Conservation (phyloP, 2,797 vertebrate species). For the Harpagifer antarcticus region DNA sequence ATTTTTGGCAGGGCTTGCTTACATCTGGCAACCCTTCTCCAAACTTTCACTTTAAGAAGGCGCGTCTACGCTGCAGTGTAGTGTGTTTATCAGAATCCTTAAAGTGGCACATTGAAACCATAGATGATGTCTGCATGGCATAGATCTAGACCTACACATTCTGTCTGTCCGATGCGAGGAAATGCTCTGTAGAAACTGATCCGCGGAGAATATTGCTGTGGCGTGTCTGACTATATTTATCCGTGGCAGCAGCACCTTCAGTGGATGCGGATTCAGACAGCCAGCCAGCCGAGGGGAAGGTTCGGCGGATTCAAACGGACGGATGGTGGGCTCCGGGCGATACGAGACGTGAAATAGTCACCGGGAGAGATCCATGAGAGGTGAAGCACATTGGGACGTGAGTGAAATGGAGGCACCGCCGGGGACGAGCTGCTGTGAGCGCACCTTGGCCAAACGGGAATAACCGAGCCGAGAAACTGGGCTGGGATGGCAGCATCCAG, state of each 20-base stretch:
- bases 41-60: constrained; percentile 89
- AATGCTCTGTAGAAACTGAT: constrained; percentile 17
- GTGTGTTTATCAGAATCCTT: constrained; percentile 76
- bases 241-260: constrained; percentile 19
- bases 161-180: not conserved
- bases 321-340: constrained; percentile 17
- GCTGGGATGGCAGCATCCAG: constrained; percentile 95
- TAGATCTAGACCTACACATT: constrained; percentile 14
- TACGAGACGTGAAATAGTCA: constrained; percentile 45
- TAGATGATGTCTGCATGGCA: constrained; percentile 33
- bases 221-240: constrained; percentile 39
- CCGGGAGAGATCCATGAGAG: constrained; percentile 27
- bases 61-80: constrained; percentile 75
- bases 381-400: constrained; percentile 31
- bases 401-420: constrained; percentile 85
- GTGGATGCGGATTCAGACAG: constrained; percentile 60
- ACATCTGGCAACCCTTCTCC: constrained; percentile 46
- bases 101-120: constrained; percentile 84
- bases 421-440: constrained; percentile 74
- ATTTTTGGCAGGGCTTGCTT: constrained; percentile 6
- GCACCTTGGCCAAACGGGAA: constrained; percentile 73
- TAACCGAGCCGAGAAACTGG: constrained; percentile 65
- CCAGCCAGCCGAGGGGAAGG: constrained; percentile 39
- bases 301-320: constrained; percentile 45
- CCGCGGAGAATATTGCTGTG: constrained; percentile 2